A percentile compares a stretch with the other conserved stretches of the same genome.
Conservation (phyloP, 2,113 vertebrate genomes). For the Shinisaurus crocodilurus region DNA sequence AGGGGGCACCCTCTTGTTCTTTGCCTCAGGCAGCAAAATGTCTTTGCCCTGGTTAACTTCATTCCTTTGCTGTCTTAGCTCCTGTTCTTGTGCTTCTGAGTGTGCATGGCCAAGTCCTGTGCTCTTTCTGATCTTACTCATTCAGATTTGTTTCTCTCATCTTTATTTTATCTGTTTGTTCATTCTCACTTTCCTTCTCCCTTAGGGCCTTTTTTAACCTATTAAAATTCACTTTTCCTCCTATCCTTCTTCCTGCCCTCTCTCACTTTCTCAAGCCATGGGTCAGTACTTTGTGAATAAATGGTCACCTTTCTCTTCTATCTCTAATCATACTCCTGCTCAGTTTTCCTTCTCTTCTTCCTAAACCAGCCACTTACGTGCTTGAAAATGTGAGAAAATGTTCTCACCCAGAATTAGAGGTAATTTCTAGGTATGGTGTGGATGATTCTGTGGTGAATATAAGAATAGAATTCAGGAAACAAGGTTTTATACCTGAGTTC, state of each 20-base stretch:
- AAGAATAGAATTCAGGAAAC: background rate
- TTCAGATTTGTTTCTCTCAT: background rate
- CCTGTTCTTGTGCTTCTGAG: background rate
- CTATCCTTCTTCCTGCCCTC: too few relatives aligned
- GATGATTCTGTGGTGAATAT: too few relatives aligned
- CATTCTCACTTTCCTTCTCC: background rate
- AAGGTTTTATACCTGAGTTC: too few relatives aligned
- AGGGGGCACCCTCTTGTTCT: too few relatives aligned
- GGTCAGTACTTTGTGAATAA: background rate
- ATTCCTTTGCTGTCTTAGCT: background rate
- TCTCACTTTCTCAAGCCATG: background rate
- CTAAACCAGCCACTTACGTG: background rate
- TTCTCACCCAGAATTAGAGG: too few relatives aligned
- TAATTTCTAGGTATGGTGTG: background rate
- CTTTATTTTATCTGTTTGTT: background rate
- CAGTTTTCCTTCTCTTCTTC: background rate
- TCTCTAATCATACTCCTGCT: background rate
- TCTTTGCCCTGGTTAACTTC: too few relatives aligned
- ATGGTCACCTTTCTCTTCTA: background rate
- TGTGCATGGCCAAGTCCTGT: background rate
- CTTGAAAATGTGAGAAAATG: background rate
- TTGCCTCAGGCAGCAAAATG: too few relatives aligned
- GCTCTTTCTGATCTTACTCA: background rate
- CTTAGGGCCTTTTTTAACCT: background rate
- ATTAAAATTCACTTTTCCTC: background rate